These are phyloP conservation scores for Ennomos erosarius DNA, from an alignment of 2,888 invertebrate species.

Conservation along the genomic window DNA sequence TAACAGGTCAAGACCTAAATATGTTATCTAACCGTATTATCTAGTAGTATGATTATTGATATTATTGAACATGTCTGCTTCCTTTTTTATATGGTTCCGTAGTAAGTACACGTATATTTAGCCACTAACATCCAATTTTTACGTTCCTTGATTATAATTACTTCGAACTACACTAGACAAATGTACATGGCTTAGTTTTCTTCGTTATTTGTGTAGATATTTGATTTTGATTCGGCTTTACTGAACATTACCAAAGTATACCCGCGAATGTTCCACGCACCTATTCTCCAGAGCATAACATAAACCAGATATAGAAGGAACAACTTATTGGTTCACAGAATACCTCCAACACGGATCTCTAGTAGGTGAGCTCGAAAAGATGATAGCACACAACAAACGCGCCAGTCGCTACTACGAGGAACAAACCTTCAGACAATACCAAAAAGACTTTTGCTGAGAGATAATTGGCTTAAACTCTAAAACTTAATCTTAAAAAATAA, in stretches of 20 bases:
- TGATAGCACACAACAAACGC: slow-evolving; percentile 28
- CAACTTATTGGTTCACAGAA: slow-evolving; percentile 40
- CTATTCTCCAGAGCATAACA: slow-evolving; percentile 42
- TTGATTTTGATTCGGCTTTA: slow-evolving; percentile 17
- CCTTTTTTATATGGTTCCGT: too few species aligned
- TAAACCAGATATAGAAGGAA: slow-evolving; percentile 40
- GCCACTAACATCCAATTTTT: too few species aligned
- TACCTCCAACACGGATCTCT: slow-evolving; percentile 32
- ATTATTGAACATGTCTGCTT: too few species aligned
- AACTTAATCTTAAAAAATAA: slow-evolving; percentile 4
- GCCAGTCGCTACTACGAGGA: slow-evolving; percentile 25
- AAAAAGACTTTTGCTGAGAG: slow-evolving; percentile 26
- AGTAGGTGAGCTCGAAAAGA: slow-evolving; percentile 32
- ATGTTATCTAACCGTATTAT: too few species aligned
- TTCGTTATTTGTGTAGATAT: background rate
- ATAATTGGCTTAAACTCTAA: slow-evolving; percentile 13
- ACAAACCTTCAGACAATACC: slow-evolving; percentile 24
- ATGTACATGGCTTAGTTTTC: too few species aligned
- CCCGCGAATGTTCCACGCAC: slow-evolving; percentile 2
- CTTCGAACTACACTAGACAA: too few species aligned
- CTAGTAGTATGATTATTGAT: too few species aligned
- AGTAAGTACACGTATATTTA: too few species aligned
- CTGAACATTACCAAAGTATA: slow-evolving; percentile 7
- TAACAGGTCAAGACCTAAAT: too few species aligned
- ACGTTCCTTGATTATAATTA: too few species aligned